Base-by-base conservation (phyloP, 2,797 vertebrate genomes). In the Chaunax sp. region DNA sequence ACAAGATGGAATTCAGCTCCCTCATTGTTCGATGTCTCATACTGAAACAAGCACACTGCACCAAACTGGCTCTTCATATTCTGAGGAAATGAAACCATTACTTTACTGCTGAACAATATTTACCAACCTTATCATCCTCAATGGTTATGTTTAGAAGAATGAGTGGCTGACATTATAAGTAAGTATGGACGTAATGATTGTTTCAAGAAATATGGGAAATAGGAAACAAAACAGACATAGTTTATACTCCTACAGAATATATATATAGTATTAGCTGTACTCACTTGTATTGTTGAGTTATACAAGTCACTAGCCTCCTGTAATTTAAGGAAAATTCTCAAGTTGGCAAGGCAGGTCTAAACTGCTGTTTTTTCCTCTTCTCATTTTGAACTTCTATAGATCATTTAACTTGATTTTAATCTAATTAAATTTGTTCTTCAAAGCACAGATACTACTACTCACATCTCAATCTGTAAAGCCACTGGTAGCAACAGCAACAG, bases 1-100 rank as follows among this genome's bases (percentile, higher is more conserved):
- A 81, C 55, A 18, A 81, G 68, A 84, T 80, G 80, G 64, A 87
- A 82, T 89, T 83, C 72, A 72, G 64, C 78, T 60, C 57, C 53
- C 64, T 80, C 53, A 25, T 69, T 71, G 72, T 82, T 91, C 78
- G 38, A 59, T 78, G 59, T 59, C 58, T 75, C 80, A 66, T 73
- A 58, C 57, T 65, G 58, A 81, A 78, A 86, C 68, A 64, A 61
- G 16, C 52, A 25, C 51, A 46, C 37, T 49, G 41, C 62, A 70
- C 52, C 68, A 51, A 50, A 64, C 58, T 61, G 61, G 63, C 65
- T 60, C 46, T 46, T 80, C 49, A 11, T 68, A 72, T 87, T 87
- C 72, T 68, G 54, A 12, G 22, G 64, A 87, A 89, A 82, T 77
- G 61, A 84, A 87, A 88, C 83, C 61, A 73, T 70, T 46, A 59